These are phyloP conservation scores for Eueides isabella DNA, from an alignment of 1,140 invertebrate species.

Conservation along the genomic window DNA sequence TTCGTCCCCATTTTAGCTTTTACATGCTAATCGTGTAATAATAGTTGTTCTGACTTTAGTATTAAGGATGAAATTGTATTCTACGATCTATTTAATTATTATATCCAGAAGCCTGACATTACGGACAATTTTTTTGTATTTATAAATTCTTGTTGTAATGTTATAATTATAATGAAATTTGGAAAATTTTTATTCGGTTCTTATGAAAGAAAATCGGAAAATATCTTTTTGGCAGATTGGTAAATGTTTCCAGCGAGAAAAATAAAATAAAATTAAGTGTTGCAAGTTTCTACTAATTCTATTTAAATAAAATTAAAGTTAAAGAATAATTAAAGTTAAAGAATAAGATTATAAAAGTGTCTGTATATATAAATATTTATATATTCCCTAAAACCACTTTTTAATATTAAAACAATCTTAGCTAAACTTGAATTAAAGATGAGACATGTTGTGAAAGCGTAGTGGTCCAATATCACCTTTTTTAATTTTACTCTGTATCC, in stretches of 20 bases:
- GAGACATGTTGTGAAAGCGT: too few species aligned
- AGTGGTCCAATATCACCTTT: too few species aligned
- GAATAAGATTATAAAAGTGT: background rate
- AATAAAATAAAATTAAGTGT: background rate
- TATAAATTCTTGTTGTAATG: background rate
- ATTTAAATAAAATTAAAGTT: too few species aligned
- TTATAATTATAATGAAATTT: background rate
- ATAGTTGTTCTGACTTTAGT: background rate
- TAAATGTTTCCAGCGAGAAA: background rate
- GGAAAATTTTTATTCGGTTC: background rate
- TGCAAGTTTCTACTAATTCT: background rate
- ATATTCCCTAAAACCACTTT: too few species aligned
- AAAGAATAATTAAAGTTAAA: background rate
- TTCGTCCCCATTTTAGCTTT: constrained; percentile 26
- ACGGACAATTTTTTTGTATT: background rate
- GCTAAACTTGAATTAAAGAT: too few species aligned
- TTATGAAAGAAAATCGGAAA: background rate
- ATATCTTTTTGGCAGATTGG: background rate
- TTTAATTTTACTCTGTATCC: too few species aligned
- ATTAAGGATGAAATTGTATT: constrained; percentile 1
- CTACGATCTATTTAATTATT: background rate
- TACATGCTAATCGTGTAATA: background rate
- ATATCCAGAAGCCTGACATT: background rate
- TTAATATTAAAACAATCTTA: too few species aligned
- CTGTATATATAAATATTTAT: too few species aligned